Base-by-base conservation (phyloP, 2,113 vertebrate genomes). In the Pitta sordida region DNA sequence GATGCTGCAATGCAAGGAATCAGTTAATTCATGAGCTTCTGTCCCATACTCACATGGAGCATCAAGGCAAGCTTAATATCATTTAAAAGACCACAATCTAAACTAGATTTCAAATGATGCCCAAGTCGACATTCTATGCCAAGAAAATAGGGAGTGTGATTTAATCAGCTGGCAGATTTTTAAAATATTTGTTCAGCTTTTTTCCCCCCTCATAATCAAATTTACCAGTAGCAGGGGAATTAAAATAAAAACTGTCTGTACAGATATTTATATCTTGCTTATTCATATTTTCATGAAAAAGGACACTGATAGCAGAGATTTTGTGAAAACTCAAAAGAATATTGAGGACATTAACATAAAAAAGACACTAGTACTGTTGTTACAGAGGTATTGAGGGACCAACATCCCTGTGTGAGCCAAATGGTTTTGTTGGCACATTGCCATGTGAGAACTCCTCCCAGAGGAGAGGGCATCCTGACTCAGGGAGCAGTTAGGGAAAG, bases 11-110 rank as follows among this genome's bases (percentile, higher is more conserved):
- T 62, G 34, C 1, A 1, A 89, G 74, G 49, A 85, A 91, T 83
- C 67, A 84, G 86, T 91, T 93, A 79, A 81, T 82, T 93, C 77
- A 29, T 46, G 16, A 51, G 43, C 52, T 93, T 96, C 95, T 95
- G 89, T 92, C 94, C 70, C 91, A 30, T 75, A n/a, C 48, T 83
- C 52, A 67, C 36, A 70, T 0, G 2, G 41, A 91, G 67, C 88
- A 92, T 93, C 94, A 90, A 94, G 94, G 88, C 34, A 81, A 90
- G 71, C 51, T 90, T 90, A 90, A 90, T 86, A 73, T 73, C 44
- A 85, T 89, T 93, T 93, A 90, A 91, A 93, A 95, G 74, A 95
- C 87, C 77, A 39, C 82, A 83, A 91, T 94, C 91, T 91, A 82
- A 94, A 94, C 36, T 58, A 43, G 77, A 93, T 92, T 71, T 93